Evolutionary conservation across 2,797 vertebrate species (phyloP), one percentile per base, ranked within the genome.

Genomic region (Xenentodon cancila): DNA sequence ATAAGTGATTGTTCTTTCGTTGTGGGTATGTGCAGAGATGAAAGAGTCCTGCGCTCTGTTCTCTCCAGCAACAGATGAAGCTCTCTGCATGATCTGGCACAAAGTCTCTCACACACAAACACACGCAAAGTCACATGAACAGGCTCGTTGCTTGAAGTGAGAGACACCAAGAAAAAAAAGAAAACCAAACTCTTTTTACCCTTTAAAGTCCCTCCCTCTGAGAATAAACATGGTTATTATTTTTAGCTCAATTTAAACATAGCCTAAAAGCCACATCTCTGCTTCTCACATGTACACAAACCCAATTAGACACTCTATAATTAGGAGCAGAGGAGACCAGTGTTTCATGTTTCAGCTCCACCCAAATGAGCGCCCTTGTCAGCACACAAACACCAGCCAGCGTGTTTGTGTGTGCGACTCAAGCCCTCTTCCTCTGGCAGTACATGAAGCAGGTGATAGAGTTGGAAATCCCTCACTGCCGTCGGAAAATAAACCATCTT

Each of bases 1-100:
- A 8, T 40, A 57, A 71, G 68, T 34, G 47, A 53, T 71, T 71
- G 51, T 61, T 77, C 18, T 58, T 44, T 44, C 40, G 43, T 48
- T 68, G 30, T n/a, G 30, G 47, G 17, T 22, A 46, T 62, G 65
- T 27, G 45, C 68, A 13, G 62, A 71, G 55, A 73, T 75, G 25
- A 68, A 77, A 66, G 54, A 59, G 49, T 64, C 70, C 64, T 71
- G 37, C 34, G 40, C 15, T 59, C 40, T 46, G 25, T 21, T 56
- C 27, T 61, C 54, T 71, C 56, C 70, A 74, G 78, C 77, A 82
- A 87, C 88, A 90, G 89, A 89, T 85, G 89, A 90, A 85, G 86
- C 78, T 85, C 90, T 73, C 90, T 68, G 80, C 82, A 81, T 79
- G 89, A 86, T 63, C 59, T 89, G 88, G 84, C 84, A 86, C 59